Evolutionary conservation across 2,888 invertebrate species (phyloP).

Genomic region (Cynaeus angustus): DNA sequence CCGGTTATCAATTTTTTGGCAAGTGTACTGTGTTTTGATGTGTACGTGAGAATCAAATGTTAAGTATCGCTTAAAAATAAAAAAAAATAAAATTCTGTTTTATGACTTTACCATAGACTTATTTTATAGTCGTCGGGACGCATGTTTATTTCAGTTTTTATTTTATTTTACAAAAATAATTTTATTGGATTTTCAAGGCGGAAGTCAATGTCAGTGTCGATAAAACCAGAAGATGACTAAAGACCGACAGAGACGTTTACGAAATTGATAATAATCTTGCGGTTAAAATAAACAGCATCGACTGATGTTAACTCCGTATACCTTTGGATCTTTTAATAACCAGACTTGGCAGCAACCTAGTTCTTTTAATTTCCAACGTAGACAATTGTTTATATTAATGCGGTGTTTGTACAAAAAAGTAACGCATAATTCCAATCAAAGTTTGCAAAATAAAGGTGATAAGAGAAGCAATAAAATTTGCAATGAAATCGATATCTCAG

Average conservation of each 20-base stretch:
- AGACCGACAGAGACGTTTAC: neutral
- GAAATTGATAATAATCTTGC: neutral
- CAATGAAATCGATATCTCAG: too few relatives aligned
- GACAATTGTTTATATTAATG: neutral
- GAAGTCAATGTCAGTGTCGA: constrained; percentile 30
- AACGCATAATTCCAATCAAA: neutral
- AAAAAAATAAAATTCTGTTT: constrained; percentile 7
- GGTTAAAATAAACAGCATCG: neutral
- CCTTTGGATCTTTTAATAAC: constrained; percentile 16
- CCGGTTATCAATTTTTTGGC: constrained; percentile 29
- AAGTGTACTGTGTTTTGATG: constrained; percentile 10
- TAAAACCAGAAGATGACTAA: neutral
- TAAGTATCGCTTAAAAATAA: constrained; percentile 21
- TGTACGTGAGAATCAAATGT: constrained; percentile 18
- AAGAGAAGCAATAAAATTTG: too few relatives aligned
- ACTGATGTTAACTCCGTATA: constrained; percentile 1
- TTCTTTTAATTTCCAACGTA: constrained; percentile 1
- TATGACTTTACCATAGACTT: neutral
- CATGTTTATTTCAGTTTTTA: constrained; percentile 20
- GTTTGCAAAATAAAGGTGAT: too few relatives aligned
- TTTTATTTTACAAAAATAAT: constrained; percentile 19
- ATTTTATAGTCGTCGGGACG: constrained; percentile 9
- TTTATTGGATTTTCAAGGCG: constrained; percentile 8
- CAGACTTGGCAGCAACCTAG: constrained; percentile 17
- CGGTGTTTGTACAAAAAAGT: neutral